Conservation (phyloP, 2,888 invertebrate species). For the Polietes domitor region DNA sequence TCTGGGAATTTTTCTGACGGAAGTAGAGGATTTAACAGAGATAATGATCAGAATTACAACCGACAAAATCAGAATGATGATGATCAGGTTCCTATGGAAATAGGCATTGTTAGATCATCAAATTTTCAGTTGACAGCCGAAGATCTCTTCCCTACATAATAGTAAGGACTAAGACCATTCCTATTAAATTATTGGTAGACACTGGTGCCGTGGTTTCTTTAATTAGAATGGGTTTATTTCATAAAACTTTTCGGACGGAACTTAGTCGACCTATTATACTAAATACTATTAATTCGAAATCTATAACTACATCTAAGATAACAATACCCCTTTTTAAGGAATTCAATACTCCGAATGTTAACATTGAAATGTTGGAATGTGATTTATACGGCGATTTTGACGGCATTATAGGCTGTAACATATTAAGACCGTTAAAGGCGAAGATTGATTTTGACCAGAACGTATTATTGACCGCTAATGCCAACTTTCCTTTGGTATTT, state of each 20-base stretch:
- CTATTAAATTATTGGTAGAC: constrained; percentile 17
- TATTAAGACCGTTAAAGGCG: background rate
- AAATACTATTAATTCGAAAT: constrained; percentile 29
- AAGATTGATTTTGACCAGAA: background rate
- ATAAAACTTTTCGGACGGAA: constrained; percentile 2
- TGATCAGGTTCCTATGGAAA: constrained; percentile 6
- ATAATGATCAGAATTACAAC: too few species aligned
- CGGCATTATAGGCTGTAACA: background rate
- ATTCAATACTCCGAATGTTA: too few species aligned
- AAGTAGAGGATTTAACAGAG: too few species aligned
- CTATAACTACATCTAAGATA: background rate
- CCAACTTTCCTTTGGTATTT: background rate
- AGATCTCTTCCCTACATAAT: constrained; percentile 34
- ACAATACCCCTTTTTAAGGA: too few species aligned
- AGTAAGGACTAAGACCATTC: constrained; percentile 19
- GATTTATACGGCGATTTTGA: background rate
- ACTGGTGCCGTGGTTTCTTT: constrained; percentile 15
- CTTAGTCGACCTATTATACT: background rate
- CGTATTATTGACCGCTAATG: background rate
- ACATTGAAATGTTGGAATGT: too few species aligned
- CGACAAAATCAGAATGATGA: background rate
- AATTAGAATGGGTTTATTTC: too few species aligned
- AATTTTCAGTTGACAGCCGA: constrained; percentile 20
- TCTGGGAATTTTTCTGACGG: too few species aligned
- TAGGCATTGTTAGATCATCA: background rate